Evolutionary conservation across 30 jellyfish, hydroid and myxozoan genomes (phyloP).

Genomic region (Aurelia sp.): DNA sequence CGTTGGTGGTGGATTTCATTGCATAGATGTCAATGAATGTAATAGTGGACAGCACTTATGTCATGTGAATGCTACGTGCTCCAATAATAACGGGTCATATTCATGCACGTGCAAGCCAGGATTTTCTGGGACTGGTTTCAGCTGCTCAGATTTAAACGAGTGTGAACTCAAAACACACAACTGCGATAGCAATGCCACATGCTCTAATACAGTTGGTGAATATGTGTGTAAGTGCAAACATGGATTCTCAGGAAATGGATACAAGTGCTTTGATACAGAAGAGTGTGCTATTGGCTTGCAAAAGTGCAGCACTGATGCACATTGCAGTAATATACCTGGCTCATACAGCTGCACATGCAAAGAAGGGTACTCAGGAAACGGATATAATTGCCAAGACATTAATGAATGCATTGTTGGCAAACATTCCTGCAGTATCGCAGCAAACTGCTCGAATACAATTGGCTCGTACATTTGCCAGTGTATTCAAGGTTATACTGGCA

Average conservation of each 20-base stretch:
- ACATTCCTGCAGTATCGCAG: constrained; percentile 54
- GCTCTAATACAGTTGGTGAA: constrained; percentile 45
- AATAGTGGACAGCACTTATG: constrained; percentile 2
- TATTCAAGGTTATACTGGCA: constrained; percentile 69
- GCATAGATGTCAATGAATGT: constrained; percentile 70
- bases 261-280: constrained; percentile 57
- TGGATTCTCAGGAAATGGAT: constrained; percentile 81
- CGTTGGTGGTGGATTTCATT: constrained; percentile 44
- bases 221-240: constrained; percentile 42
- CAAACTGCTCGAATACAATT: constrained; percentile 55
- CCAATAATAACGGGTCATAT: constrained; percentile 28
- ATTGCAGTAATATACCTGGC: constrained; percentile 73
- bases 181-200: constrained; percentile 37
- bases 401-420: constrained; percentile 65
- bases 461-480: constrained; percentile 86
- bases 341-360: constrained; percentile 78
- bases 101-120: constrained; percentile 22
- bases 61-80: constrained; percentile 15
- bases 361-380: constrained; percentile 81
- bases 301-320: constrained; percentile 52
- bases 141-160: background rate
- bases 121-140: constrained; percentile 26
- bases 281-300: constrained; percentile 55
- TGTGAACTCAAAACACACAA: constrained; percentile 25
- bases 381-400: constrained; percentile 70